Base-by-base conservation (phyloP, 2,113 vertebrate species). In the Fregetta grallaria region DNA sequence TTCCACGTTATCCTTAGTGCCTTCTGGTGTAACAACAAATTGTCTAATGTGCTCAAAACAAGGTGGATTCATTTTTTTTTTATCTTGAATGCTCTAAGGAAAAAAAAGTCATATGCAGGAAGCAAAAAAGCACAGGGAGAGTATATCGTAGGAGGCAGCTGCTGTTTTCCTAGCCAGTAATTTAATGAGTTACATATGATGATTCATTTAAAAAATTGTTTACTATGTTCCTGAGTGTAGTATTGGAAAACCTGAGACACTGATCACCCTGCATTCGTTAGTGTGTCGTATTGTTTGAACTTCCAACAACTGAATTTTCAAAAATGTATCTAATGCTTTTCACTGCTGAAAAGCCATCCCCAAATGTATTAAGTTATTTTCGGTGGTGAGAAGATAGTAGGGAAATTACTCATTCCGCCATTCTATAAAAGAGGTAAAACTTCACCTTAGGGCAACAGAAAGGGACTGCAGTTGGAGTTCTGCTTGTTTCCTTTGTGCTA, bases 191-290 rank as follows among this genome's bases (percentile, higher is more conserved):
- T 93, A 56, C 50, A 44, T 32, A 44, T 22, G 70, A 56, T 72
- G 84, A 94, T 53, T 88, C 17, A 82, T 38, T 74, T 20, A 5
- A 55, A 58, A 62, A 68, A n/a, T 25, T 52, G 45, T 49, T 85
- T 74, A 47, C 3, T 0, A 0, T 30, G 13, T n/a, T 94, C 38
- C 56, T 66, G 61, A 56, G 23, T 0, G 0, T 9, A 15, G 21
- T 19, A 42, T 11, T 38, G 49, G 82, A 38, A 90, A 75, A 61
- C 45, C 3, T 2, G 68, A 59, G 77, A 14, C 10, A 4, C 26
- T 30, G 67, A 27, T 36, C 2, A 2, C 21, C 32, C 44, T 27
- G 44, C 16, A 6, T 26, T 21, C 30, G 2, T 7, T 22, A 34
- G 17, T 4, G 40, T 82, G 44, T 23, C 52, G 22, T 32, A 19